A percentile compares a stretch with the other conserved stretches of the same genome.
These are phyloP conservation scores for Drosophila picticornis DNA, from an alignment of 2,888 invertebrate genomes.

Conservation along the genomic window DNA sequence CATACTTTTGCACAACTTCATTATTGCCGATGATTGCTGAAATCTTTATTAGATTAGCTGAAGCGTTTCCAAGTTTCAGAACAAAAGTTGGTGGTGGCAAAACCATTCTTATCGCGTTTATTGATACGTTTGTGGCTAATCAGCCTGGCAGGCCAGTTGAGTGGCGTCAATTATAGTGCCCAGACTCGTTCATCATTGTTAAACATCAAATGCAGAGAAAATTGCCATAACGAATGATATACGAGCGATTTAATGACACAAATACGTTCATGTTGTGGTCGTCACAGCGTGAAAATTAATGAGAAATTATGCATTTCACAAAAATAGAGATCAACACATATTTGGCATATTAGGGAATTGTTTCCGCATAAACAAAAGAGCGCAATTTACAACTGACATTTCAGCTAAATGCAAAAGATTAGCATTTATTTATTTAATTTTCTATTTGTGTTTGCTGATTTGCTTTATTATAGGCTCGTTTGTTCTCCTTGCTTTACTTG, in stretches of 20 bases:
- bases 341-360: constrained; percentile 17
- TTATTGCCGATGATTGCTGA: neutral
- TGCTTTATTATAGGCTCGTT: constrained; percentile 40
- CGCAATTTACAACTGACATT: constrained; percentile 41
- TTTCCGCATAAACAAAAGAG: constrained; percentile 28
- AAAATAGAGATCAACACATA: constrained; percentile 6
- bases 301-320: constrained; percentile 11
- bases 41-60: neutral
- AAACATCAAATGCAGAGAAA: constrained; percentile 15
- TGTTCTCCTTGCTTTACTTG: constrained; percentile 38
- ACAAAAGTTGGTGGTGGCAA: constrained; percentile 7
- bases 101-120: constrained; percentile 43
- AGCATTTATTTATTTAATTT: constrained; percentile 41
- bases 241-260: constrained; percentile 27
- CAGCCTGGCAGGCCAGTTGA: constrained; percentile 17
- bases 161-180: constrained; percentile 39
- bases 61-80: constrained; percentile 21
- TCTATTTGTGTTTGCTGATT: constrained; percentile 35
- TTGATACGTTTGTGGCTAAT: constrained; percentile 45
- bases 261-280: neutral
- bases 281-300: constrained; percentile 20
- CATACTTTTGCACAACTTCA: neutral
- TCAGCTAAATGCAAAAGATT: constrained; percentile 52
- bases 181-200: constrained; percentile 46
- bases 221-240: constrained; percentile 30